These are phyloP conservation scores for Anguilla rostrata DNA, from an alignment of 2,113 vertebrate genomes.

Conservation along the genomic window DNA sequence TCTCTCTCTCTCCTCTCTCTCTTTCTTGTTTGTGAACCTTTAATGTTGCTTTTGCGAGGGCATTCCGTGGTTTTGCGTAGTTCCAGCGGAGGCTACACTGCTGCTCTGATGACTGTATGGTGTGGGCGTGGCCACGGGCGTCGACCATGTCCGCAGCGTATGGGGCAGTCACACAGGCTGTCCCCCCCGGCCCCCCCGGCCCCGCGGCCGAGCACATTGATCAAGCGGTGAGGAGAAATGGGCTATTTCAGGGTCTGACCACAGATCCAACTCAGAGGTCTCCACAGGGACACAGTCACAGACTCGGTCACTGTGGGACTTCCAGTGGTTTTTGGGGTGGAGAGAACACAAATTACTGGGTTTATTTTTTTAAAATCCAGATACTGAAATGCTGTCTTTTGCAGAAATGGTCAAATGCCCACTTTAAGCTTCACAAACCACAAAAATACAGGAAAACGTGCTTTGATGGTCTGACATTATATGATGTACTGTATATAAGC, in stretches of 20 bases:
- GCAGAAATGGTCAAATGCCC: background rate
- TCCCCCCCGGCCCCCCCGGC: too few relatives aligned
- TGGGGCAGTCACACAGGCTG: background rate
- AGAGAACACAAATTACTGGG: background rate
- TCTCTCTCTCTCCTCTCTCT: conserved; percentile 48
- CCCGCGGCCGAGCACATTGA: background rate
- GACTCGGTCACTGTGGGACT: background rate
- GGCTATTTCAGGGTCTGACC: background rate
- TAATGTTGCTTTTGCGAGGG: background rate
- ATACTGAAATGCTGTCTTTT: background rate
- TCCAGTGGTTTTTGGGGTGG: background rate
- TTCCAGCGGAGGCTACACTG: background rate
- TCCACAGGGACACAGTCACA: background rate
- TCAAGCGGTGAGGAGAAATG: background rate
- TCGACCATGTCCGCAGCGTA: background rate
- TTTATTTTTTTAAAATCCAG: background rate
- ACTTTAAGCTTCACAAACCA: background rate
- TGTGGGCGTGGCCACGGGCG: too few relatives aligned
- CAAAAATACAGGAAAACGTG: background rate
- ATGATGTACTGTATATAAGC: too few relatives aligned
- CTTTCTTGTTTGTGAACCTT: background rate
- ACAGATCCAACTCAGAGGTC: background rate
- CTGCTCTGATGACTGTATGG: background rate
- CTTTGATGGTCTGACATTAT: too few relatives aligned
- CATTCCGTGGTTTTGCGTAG: background rate